Conservation (phyloP, 2,797 vertebrate species). For the Liasis olivaceus region DNA sequence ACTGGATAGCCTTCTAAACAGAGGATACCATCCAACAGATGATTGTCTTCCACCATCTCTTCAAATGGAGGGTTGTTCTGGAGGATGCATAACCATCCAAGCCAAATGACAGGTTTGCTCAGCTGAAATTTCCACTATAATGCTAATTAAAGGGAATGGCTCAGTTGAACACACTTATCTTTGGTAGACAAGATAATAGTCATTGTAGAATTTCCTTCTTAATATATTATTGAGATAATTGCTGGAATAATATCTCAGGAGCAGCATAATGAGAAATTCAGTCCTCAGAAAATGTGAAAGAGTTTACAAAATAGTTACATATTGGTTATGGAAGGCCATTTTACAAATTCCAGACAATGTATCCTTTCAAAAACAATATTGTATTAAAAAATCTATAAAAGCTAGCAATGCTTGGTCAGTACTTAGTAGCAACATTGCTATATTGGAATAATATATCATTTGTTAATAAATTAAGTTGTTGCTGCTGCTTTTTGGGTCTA, state of each 20-base stretch:
- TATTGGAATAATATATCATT: background rate
- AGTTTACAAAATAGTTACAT: conserved; percentile 4
- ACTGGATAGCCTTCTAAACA: background rate
- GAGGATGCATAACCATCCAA: background rate
- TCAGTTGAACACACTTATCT: conserved; percentile 3
- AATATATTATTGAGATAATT: conserved; percentile 38
- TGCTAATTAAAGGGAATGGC: conserved; percentile 26
- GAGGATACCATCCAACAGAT: background rate
- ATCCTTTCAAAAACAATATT: background rate
- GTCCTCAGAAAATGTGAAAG: conserved; percentile 24
- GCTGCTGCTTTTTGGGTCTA: background rate
- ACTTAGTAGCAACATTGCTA: background rate
- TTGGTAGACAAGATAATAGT: conserved; percentile 18
- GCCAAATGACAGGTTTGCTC: conserved; percentile 11
- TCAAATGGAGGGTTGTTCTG: background rate
- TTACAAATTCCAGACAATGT: background rate
- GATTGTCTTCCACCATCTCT: background rate
- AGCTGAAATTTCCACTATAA: background rate
- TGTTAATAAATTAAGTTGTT: background rate
- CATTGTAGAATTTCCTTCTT: background rate
- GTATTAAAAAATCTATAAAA: conserved; percentile 38
- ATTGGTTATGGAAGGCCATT: background rate
- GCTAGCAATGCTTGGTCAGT: background rate
- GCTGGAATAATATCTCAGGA: conserved; percentile 40
- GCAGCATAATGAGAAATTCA: conserved; percentile 27